Evolutionary conservation across 1,140 invertebrate genomes (phyloP).

Genomic region (Samia ricini): DNA sequence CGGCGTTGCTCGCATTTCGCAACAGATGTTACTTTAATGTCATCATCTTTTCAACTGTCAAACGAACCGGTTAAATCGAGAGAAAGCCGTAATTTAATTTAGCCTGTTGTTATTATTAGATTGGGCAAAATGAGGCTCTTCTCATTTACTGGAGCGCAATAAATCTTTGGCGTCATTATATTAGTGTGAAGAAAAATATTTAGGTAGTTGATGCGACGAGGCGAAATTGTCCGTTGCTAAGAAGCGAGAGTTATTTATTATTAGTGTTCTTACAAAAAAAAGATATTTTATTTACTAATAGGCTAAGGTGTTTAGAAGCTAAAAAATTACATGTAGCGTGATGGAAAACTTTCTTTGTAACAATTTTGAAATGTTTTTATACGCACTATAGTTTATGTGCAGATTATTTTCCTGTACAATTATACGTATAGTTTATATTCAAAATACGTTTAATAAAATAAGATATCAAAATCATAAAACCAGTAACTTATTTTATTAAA

Average conservation of each 20-base stretch:
- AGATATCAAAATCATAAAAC: slow-evolving; percentile 1
- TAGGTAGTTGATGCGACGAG: slow-evolving; percentile 18
- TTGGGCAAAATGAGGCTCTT: slow-evolving; percentile 14
- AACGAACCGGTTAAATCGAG: slow-evolving; percentile 3
- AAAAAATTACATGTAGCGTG: not conserved
- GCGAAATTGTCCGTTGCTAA: slow-evolving; percentile 37
- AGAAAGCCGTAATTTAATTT: slow-evolving; percentile 24
- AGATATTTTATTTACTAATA: not conserved
- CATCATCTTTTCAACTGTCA: slow-evolving; percentile 24
- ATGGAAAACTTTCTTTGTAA: too few relatives aligned
- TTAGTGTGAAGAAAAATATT: slow-evolving; percentile 24
- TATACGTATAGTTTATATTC: not conserved
- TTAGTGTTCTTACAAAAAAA: slow-evolving; percentile 13
- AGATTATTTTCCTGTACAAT: too few relatives aligned
- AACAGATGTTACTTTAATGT: slow-evolving; percentile 18
- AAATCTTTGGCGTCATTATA: slow-evolving; percentile 45
- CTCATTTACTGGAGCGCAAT: slow-evolving; percentile 39
- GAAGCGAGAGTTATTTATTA: slow-evolving; percentile 15
- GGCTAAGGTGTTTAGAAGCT: not conserved
- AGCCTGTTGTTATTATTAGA: not conserved
- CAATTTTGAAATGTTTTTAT: too few relatives aligned
- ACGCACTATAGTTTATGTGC: too few relatives aligned
- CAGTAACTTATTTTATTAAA: slow-evolving; percentile 7
- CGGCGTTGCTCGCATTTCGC: slow-evolving; percentile 3
- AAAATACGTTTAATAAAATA: not conserved